Conservation (phyloP, 2,888 invertebrate genomes). For the Epinotia ramella region DNA sequence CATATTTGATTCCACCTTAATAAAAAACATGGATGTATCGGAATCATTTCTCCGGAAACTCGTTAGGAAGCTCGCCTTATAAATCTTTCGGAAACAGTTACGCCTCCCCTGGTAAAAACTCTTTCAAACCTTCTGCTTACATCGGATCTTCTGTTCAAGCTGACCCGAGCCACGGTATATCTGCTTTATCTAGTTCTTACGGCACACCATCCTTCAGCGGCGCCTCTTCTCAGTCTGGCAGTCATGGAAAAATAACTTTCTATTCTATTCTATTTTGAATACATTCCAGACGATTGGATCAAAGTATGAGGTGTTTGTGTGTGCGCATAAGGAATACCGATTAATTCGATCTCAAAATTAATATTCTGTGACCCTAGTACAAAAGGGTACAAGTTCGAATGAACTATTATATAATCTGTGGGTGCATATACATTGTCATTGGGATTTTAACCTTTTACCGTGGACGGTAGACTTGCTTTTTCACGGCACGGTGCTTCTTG, state of each 20-base stretch:
- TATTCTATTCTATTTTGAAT: not conserved
- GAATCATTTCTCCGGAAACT: slow-evolving; percentile 47
- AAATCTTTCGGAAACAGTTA: slow-evolving; percentile 65
- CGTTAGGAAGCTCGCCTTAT: slow-evolving; percentile 55
- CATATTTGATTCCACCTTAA: too few species aligned
- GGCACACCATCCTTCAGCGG: slow-evolving; percentile 64
- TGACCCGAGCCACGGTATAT: slow-evolving; percentile 67
- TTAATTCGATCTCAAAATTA: too few species aligned
- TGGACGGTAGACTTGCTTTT: too few species aligned
- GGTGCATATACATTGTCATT: too few species aligned
- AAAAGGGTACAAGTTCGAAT: too few species aligned
- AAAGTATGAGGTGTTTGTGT: not conserved
- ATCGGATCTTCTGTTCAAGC: slow-evolving; percentile 73
- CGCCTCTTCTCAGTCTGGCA: slow-evolving; percentile 54
- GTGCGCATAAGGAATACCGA: too few species aligned
- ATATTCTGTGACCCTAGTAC: too few species aligned
- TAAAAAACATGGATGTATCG: too few species aligned
- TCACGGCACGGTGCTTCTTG: too few species aligned
- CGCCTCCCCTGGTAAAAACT: slow-evolving; percentile 65
- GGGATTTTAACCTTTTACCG: too few species aligned
- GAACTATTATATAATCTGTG: too few species aligned
- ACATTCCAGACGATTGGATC: not conserved
- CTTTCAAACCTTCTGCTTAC: slow-evolving; percentile 80
- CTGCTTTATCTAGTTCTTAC: slow-evolving; percentile 65
- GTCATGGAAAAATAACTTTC: slow-evolving; percentile 48